Percentiles rank a stretch among this genome's conserved stretches.
Evolutionary conservation across 2,888 invertebrate genomes (phyloP).

Genomic region (Andrena praecox): DNA sequence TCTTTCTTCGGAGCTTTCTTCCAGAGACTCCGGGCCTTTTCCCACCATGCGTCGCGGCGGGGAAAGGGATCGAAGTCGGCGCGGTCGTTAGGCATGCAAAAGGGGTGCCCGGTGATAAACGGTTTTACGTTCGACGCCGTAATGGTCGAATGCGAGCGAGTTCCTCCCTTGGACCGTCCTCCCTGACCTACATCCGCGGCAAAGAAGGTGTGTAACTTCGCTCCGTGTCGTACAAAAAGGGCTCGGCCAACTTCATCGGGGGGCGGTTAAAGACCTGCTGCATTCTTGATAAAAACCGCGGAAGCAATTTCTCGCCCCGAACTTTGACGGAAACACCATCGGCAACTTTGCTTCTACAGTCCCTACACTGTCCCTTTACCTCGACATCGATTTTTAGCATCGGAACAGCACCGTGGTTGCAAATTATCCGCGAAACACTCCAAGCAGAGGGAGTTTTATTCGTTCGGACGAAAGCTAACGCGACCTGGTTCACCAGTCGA

Average conservation of each 20-base stretch:
- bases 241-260: constrained; percentile 26
- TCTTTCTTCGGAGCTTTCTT: neutral
- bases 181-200: constrained; percentile 52
- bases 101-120: constrained; percentile 49
- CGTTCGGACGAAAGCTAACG: neutral
- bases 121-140: constrained; percentile 58
- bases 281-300: neutral
- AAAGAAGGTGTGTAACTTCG: constrained; percentile 39
- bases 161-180: constrained; percentile 14
- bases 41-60: neutral
- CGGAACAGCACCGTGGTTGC: neutral
- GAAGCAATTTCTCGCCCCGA: neutral
- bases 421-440: neutral
- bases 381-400: neutral
- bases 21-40: neutral
- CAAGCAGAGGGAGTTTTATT: neutral
- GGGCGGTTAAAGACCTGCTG: constrained; percentile 9
- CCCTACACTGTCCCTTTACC: neutral
- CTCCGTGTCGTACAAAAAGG: constrained; percentile 18
- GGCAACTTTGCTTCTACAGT: constrained; percentile 2
- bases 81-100: constrained; percentile 47
- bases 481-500: neutral
- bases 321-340: neutral
- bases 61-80: constrained; percentile 31
- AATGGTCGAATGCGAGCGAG: constrained; percentile 27